Percentiles rank a stretch among this genome's conserved stretches.
phyloP scores from a whole-genome alignment of 2,797 vertebrate genomes.

The Podargus strigoides region DNA sequence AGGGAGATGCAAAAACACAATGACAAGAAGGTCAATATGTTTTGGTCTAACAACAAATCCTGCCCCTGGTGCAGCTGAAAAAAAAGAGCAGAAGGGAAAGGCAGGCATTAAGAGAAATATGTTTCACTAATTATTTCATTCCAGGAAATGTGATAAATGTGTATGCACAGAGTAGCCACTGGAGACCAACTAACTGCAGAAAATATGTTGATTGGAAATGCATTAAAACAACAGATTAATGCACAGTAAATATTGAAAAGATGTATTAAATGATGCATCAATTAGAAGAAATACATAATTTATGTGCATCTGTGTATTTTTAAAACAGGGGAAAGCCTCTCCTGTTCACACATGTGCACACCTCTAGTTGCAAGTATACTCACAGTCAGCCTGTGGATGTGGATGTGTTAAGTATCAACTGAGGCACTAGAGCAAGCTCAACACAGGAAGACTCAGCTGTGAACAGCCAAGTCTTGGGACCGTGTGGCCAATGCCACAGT shows the following conservation, averaged over 20 bases:
- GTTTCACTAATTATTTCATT: slow-evolving; percentile 17
- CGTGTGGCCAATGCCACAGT: neutral
- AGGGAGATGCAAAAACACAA: slow-evolving; percentile 33
- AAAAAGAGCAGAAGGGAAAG: neutral
- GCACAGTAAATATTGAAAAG: neutral
- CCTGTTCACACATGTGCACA: neutral
- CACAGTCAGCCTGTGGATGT: neutral
- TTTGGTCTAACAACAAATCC: slow-evolving; percentile 4
- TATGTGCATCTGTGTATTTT: neutral
- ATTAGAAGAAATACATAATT: neutral
- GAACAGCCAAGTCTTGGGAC: neutral
- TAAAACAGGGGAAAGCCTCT: neutral
- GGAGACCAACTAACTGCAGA: neutral
- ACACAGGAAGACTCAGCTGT: neutral
- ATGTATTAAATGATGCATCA: neutral
- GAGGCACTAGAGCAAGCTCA: neutral
- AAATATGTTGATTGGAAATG: neutral
- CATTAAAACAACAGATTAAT: neutral
- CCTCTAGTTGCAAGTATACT: neutral
- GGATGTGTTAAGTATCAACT: neutral
- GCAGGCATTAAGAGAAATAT: neutral
- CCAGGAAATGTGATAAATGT: slow-evolving; percentile 8
- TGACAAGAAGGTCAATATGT: slow-evolving; percentile 37
- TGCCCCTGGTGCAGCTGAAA: neutral
- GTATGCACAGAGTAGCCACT: neutral